Base-by-base conservation (phyloP, 2,113 vertebrate genomes). In the Paedocypris sp. region DNA sequence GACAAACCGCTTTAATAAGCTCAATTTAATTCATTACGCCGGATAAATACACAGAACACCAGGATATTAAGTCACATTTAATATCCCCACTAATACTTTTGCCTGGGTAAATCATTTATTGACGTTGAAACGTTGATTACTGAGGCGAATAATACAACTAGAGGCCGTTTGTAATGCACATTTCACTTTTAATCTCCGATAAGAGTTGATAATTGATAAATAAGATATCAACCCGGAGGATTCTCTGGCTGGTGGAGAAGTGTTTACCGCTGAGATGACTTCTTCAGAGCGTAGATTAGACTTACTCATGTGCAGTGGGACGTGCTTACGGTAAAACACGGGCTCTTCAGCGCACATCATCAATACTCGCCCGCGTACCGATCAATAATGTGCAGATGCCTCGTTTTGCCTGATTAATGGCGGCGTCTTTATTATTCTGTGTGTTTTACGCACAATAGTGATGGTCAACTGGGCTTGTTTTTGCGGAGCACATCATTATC, bases 1-100 rank as follows among this genome's bases (percentile, higher is more conserved):
- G 69, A 53, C 67, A 75, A 78, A 79, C 78, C 74, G 73, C 73
- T 80, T 85, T 83, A 85, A 84, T 85, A 84, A 83, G 83, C 77
- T 79, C 50, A 75, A 83, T 68, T 68, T 71, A 75, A 76, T 79
- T 80, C 77, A 80, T 77, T 73, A 62, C 68, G 47, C 60, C 72
- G 70, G 62, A 73, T 71, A 69, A 74, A 80, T 80, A 74, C 76
- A 81, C 76, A 75, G 77, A 80, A 79, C 77, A 80, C 77, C 77
- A 80, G 74, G 39, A 52, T 8, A 43, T 64, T 72, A 74, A 71
- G 62, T 60, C 71, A 69, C 64, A 61, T 49, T 71, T 75, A 62
- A 58, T n/a, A n/a, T n/a, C n/a, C n/a, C n/a, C n/a, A n/a, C n/a
- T 51, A 70, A 67, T 60, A 51, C 61, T 62, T 66, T 63, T 74